Conservation (phyloP, 2,888 invertebrate genomes). For the Chorisops tibialis region DNA sequence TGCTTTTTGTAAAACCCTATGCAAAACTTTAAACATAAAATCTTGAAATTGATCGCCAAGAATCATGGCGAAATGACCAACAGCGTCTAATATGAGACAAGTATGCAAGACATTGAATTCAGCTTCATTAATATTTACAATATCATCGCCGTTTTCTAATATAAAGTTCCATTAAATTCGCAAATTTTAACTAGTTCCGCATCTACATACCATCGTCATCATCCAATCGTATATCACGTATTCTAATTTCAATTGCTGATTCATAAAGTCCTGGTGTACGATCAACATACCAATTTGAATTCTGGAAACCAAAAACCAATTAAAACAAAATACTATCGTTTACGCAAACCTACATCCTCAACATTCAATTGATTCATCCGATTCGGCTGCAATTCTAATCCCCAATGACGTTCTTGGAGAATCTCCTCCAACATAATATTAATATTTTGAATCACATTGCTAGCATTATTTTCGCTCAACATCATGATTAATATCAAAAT, state of each 20-base stretch:
- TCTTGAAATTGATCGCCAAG: conserved; percentile 57
- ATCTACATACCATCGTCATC: conserved; percentile 36
- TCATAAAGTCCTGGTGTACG: conserved; percentile 50
- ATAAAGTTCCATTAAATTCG: not conserved
- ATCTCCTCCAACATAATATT: conserved; percentile 38
- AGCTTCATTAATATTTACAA: conserved; percentile 51
- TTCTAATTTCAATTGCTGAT: conserved; percentile 48
- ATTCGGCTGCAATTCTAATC: conserved; percentile 45
- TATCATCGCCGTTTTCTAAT: not conserved
- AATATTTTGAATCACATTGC: conserved; percentile 38
- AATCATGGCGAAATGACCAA: conserved; percentile 61
- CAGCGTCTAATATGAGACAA: conserved; percentile 67
- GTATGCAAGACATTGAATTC: conserved; percentile 64
- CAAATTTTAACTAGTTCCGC: not conserved
- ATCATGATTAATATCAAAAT: conserved; percentile 43
- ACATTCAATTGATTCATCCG: conserved; percentile 39
- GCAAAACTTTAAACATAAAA: conserved; percentile 64
- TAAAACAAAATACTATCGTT: not conserved
- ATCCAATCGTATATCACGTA: conserved; percentile 45
- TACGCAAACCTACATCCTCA: conserved; percentile 6
- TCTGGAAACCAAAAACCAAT: conserved; percentile 34
- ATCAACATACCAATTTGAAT: conserved; percentile 45
- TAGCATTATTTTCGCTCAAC: conserved; percentile 32
- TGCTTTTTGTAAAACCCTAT: conserved; percentile 55
- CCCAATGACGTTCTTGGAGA: conserved; percentile 46